Percentiles rank a stretch among this genome's conserved stretches.
These are phyloP conservation scores for Hypsibius dujardini DNA, from an alignment of 1,140 invertebrate genomes.

Conservation along the genomic window DNA sequence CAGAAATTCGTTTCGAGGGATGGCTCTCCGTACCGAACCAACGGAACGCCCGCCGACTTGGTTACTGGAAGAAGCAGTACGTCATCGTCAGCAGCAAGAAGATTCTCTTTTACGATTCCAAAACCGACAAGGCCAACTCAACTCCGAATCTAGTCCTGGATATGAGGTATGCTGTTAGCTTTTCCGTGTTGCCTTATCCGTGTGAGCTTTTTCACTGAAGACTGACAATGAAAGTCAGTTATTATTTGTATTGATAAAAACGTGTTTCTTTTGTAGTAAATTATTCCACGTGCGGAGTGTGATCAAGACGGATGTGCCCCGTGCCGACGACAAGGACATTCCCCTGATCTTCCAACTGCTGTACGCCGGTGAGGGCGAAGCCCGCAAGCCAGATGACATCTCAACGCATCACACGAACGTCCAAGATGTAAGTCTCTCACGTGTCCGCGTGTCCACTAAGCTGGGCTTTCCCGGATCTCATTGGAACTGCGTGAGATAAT, in stretches of 20 bases:
- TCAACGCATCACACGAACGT: constrained; percentile 29
- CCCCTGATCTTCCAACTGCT: constrained; percentile 85
- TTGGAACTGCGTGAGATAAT: no score
- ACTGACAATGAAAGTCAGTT: neutral
- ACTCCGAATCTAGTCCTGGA: constrained; percentile 85
- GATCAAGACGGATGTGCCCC: constrained; percentile 92
- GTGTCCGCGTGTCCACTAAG: no score
- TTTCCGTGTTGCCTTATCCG: constrained; percentile 23
- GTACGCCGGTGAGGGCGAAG: constrained; percentile 82
- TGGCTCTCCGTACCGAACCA: constrained; percentile 88
- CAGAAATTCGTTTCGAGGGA: constrained; percentile 55
- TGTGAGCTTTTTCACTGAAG: neutral
- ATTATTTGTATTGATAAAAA: neutral
- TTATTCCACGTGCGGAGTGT: constrained; percentile 94
- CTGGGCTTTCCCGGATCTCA: no score
- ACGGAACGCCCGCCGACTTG: constrained; percentile 80
- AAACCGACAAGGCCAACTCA: constrained; percentile 79
- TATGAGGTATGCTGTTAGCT: constrained; percentile 49
- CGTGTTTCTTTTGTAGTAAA: constrained; percentile 50
- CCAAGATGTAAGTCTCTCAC: constrained; percentile 26
- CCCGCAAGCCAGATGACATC: constrained; percentile 57
- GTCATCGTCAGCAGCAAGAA: constrained; percentile 89
- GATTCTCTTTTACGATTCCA: constrained; percentile 90
- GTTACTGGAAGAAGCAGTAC: constrained; percentile 81
- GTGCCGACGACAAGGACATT: constrained; percentile 94